Evolutionary conservation across 1,140 invertebrate species (phyloP).

Genomic region (Batillaria attramentaria): DNA sequence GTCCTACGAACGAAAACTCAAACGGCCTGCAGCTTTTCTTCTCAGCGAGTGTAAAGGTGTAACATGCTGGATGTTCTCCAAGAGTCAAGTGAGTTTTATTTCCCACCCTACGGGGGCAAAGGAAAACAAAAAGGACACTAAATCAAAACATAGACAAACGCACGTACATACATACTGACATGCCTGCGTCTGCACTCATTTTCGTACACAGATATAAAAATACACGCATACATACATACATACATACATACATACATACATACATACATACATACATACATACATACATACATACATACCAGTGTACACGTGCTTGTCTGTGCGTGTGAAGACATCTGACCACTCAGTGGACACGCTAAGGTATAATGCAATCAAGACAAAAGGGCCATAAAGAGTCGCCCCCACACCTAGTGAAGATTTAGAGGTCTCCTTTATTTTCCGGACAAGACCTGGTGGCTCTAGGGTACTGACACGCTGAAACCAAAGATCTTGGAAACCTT

Average conservation of each 20-base stretch:
- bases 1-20: no score
- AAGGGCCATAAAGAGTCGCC: neutral
- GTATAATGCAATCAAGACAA: neutral
- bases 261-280: neutral
- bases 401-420: neutral
- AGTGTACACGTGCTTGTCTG: neutral
- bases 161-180: neutral
- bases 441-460: neutral
- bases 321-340: neutral
- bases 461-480: no score
- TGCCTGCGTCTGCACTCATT: neutral
- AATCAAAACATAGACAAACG: neutral
- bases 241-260: slow-evolving; percentile 3
- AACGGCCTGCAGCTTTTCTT: no score
- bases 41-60: no score
- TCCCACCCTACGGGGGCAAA: no score
- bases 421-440: neutral
- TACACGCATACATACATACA: neutral
- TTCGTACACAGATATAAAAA: neutral
- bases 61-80: no score
- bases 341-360: neutral
- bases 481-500: no score
- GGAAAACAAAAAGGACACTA: no score
- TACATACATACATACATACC: neutral
- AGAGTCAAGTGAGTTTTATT: no score